Base-by-base conservation (phyloP, 2,113 vertebrate genomes). In the Eidolon helvum region DNA sequence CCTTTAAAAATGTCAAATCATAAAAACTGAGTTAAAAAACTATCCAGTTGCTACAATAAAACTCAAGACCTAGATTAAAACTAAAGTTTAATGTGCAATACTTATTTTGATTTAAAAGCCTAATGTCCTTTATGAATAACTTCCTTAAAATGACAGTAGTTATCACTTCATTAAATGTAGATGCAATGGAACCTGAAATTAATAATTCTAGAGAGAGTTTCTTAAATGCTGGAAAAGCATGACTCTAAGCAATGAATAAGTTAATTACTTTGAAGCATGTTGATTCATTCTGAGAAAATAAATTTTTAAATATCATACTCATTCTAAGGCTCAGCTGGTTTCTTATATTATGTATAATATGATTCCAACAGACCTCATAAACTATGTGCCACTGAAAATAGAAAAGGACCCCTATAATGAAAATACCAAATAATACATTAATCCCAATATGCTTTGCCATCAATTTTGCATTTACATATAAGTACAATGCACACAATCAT, bases 181-280 rank as follows among this genome's bases (percentile, higher is more conserved):
- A 93, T 94, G 74, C 57, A 92, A 97, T 92, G 38, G n/a, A 82
- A 96, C 40, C 6, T 21, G 38, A 92, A 96, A 90, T 57, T 75
- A 95, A 55, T 93, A 11, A 66, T 96, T 94, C n/a, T 28, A 74
- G 92, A 69, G 61, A 93, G 28, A 57, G 19, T 97, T 98, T 97
- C 86, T 96, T 98, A 63, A 68, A 55, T 98, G 95, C 78, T 94
- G 26, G 95, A 97, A 98, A 80, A 97, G 10, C 21, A 85, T 87
- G 16, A 94, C 88, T 97, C 72, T 96, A 97, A 98, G 96, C 61
- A 98, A 96, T 94, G 48, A 97, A 48, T 35, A 71, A 94, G 75
- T 96, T 98, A 97, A 98, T 98, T 96, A 95, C 69, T 94, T 96
- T 45, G 97, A 98, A 97, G 71, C 10, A 87, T 97, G 48, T 94